Conservation (phyloP, 23 tunicate species). For the Ciona savignyi region DNA sequence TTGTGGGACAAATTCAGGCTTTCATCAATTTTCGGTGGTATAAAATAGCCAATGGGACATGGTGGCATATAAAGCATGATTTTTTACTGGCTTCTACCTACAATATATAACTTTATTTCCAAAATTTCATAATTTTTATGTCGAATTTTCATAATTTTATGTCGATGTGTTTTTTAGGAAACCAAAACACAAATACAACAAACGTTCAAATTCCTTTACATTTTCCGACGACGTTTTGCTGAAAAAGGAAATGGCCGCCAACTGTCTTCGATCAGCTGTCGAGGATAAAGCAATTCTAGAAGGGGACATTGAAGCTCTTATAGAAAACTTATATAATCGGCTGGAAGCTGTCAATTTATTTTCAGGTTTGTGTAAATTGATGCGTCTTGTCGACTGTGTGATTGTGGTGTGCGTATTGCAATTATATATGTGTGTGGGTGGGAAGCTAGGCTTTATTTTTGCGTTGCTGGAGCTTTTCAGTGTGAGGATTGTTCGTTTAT, state of each 20-base stretch:
- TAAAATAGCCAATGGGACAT: no score
- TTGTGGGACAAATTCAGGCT: no score
- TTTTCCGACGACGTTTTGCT: constrained; percentile 43
- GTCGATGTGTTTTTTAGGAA: constrained; percentile 22
- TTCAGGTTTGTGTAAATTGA: constrained; percentile 8
- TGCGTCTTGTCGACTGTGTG: no score
- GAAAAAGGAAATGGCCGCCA: constrained; percentile 74
- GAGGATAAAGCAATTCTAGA: constrained; percentile 11
- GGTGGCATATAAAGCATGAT: no score
- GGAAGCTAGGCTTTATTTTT: no score
- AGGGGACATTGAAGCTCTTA: constrained; percentile 18
- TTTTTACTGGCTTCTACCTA: no score
- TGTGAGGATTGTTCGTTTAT: no score
- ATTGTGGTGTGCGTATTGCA: no score
- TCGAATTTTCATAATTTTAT: background rate
- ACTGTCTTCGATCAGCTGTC: constrained; percentile 54
- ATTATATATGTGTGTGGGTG: no score
- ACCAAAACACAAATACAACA: constrained; percentile 67
- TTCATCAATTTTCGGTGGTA: no score
- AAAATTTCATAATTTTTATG: background rate
- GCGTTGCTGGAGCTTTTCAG: no score
- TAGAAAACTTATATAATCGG: constrained; percentile 51
- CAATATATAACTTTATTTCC: no score
- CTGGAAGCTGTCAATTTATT: constrained; percentile 31
- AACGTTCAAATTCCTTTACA: constrained; percentile 55